A percentile compares a stretch with the other conserved stretches of the same genome.
phyloP scores from a whole-genome alignment of 1,140 invertebrate genomes.

The Diuraphis noxia region DNA sequence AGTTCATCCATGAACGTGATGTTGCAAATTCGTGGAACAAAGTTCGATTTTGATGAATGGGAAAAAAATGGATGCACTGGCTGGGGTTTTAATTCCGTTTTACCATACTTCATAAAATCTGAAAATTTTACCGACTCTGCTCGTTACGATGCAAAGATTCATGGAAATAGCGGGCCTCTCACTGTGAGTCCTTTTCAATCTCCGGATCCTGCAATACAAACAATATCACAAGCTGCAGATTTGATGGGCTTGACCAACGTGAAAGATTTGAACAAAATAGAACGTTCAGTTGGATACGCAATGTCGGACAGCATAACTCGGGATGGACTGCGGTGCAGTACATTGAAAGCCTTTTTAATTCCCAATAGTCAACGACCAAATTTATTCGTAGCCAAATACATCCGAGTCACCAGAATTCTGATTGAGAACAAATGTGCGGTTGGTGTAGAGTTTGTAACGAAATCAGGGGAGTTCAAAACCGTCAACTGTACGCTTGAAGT shows the following conservation, averaged over 20 bases:
- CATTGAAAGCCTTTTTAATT: background rate
- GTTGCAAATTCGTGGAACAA: background rate
- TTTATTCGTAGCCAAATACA: background rate
- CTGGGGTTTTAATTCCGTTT: background rate
- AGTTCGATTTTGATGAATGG: background rate
- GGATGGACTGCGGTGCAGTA: background rate
- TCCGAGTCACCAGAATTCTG: background rate
- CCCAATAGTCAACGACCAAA: background rate
- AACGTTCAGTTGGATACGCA: background rate
- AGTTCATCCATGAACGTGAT: background rate
- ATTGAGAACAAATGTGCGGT: background rate
- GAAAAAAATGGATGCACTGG: background rate
- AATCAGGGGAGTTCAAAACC: background rate
- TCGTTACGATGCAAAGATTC: background rate
- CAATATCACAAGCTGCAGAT: background rate
- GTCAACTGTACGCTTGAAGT: background rate
- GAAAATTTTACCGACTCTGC: background rate
- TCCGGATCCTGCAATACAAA: background rate
- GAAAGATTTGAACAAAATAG: background rate
- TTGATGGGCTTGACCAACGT: background rate
- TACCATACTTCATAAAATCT: background rate
- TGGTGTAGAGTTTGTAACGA: background rate
- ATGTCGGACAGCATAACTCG: background rate
- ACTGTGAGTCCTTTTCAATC: background rate
- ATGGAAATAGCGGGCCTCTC: background rate